Conservation (phyloP, 1,140 invertebrate genomes). For the Geopemphigus sp. region DNA sequence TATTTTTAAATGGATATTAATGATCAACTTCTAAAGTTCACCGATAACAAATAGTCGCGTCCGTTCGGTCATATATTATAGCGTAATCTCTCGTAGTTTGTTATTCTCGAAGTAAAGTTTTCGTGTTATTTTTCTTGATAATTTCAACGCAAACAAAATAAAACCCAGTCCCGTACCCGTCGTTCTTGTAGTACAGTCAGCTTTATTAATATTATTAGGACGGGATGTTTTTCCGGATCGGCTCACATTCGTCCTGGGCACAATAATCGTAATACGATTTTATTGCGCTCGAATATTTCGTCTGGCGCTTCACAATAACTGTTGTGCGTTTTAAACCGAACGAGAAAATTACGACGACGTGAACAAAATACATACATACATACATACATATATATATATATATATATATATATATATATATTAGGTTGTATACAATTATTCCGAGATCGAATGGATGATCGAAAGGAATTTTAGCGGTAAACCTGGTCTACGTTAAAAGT, state of each 20-base stretch:
- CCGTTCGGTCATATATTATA: slow-evolving; percentile 16
- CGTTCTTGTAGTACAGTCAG: too few species aligned
- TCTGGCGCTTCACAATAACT: not conserved
- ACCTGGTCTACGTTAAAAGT: not conserved
- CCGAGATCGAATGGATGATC: not conserved
- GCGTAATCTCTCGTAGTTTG: slow-evolving; percentile 5
- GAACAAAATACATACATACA: too few species aligned
- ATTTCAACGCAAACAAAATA: not conserved
- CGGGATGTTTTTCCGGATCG: not conserved
- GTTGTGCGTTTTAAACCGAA: too few species aligned
- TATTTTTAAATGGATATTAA: slow-evolving; percentile 46
- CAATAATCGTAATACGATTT: not conserved
- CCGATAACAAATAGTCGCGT: slow-evolving; percentile 9
- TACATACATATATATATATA: too few species aligned
- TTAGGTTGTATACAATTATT: not conserved
- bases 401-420: too few species aligned
- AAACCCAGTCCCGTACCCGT: not conserved
- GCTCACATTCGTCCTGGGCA: not conserved
- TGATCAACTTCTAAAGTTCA: slow-evolving; percentile 14
- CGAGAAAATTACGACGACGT: too few species aligned
- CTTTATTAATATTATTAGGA: slow-evolving; percentile 32
- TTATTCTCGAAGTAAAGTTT: slow-evolving; percentile 15
- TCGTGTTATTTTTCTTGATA: slow-evolving; percentile 5
- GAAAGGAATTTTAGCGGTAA: not conserved
- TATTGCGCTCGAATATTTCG: not conserved